phyloP scores from a whole-genome alignment of 2,113 vertebrate species.

The Aldabrachelys gigantea region DNA sequence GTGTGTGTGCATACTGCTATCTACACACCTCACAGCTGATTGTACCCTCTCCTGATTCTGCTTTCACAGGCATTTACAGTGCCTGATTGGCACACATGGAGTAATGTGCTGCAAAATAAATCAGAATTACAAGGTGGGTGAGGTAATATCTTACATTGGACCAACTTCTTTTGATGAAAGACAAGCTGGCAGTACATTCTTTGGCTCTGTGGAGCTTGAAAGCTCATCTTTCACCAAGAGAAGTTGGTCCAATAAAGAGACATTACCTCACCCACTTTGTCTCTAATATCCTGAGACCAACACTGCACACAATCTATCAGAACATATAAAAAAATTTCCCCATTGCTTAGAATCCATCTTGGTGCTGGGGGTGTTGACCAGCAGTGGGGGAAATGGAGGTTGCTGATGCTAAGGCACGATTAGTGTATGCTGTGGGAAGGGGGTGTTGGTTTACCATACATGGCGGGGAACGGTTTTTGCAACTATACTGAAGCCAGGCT shows the following conservation, averaged over 20 bases:
- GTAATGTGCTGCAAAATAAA: neutral
- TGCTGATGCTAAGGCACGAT: neutral
- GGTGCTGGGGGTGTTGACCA: neutral
- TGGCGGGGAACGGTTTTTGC: neutral
- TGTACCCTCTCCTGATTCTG: neutral
- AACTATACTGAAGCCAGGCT: neutral
- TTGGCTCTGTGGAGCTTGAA: neutral
- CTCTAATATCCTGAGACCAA: neutral
- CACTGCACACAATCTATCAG: neutral
- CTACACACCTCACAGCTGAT: neutral
- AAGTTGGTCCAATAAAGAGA: neutral
- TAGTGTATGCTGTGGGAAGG: neutral
- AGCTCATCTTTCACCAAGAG: neutral
- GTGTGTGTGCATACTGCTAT: neutral
- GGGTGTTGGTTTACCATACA: neutral
- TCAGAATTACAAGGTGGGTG: neutral
- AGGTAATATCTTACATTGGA: neutral
- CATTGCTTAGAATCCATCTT: neutral
- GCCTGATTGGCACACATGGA: neutral
- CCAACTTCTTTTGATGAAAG: neutral
- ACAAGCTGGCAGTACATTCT: neutral
- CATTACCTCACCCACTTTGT: neutral
- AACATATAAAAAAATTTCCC: neutral
- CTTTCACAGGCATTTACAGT: neutral
- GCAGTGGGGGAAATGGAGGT: neutral